Conservation (phyloP, 2,113 vertebrate species). For the Xenopus laevis region DNA sequence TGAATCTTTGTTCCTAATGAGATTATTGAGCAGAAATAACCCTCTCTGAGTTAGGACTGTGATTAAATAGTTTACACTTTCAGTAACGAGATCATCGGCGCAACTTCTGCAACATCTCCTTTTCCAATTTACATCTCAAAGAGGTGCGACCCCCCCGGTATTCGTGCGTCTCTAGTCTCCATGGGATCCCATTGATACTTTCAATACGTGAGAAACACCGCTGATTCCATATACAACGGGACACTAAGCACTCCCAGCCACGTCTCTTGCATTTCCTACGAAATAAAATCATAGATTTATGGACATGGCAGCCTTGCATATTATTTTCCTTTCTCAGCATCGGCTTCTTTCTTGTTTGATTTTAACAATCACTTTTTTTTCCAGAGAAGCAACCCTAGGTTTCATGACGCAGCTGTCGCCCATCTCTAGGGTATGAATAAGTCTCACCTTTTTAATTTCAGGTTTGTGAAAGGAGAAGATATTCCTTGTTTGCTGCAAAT, state of each 20-base stretch:
- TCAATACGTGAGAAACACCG: no score
- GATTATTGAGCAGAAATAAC: slow-evolving; percentile 20
- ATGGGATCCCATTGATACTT: no score
- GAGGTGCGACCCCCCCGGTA: slow-evolving; percentile 16
- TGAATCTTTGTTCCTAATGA: slow-evolving; percentile 7
- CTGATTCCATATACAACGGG: no score
- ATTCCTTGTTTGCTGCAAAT: slow-evolving; percentile 9
- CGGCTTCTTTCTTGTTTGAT: no score
- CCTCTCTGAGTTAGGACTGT: slow-evolving; percentile 15
- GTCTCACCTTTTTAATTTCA: slow-evolving; percentile 29
- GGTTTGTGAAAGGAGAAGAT: slow-evolving; percentile 27
- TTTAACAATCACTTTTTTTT: slow-evolving; percentile 37
- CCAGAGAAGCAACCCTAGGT: slow-evolving; percentile 33
- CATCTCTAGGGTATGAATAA: not conserved
- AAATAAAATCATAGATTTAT: not conserved
- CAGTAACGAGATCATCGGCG: slow-evolving; percentile 29
- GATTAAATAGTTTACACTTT: slow-evolving; percentile 21
- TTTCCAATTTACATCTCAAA: slow-evolving; percentile 45
- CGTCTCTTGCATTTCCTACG: not conserved
- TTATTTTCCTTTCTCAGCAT: slow-evolving; percentile 39
- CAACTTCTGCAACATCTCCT: slow-evolving; percentile 14
- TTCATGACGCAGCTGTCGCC: slow-evolving; percentile 20
- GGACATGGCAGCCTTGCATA: slow-evolving; percentile 15
- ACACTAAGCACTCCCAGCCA: no score
- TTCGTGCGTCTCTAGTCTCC: not conserved